Conservation (phyloP, 2,888 invertebrate species). For the Drosophila rubida region DNA sequence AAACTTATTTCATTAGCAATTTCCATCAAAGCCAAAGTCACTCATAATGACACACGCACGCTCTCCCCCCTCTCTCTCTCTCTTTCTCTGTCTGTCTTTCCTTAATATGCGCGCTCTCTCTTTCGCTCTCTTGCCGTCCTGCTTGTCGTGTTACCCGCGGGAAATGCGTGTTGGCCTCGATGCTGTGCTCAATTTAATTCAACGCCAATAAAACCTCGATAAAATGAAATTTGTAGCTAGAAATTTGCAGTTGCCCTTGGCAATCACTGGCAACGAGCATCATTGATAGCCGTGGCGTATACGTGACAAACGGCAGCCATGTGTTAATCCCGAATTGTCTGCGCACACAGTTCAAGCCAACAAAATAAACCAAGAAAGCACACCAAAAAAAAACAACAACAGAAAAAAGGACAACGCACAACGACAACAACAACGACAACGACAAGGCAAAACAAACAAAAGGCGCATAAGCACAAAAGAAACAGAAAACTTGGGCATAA, state of each 20-base stretch:
- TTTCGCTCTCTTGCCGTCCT: background rate
- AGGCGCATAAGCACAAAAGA: slow-evolving; percentile 26
- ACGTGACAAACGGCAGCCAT: slow-evolving; percentile 68
- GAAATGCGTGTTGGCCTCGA: slow-evolving; percentile 10
- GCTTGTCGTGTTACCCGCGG: background rate
- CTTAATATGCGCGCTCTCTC: background rate
- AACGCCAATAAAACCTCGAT: slow-evolving; percentile 75
- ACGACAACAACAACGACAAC: background rate
- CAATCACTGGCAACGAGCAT: slow-evolving; percentile 43
- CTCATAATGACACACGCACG: slow-evolving; percentile 28
- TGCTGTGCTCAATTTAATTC: slow-evolving; percentile 76
- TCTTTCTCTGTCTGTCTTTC: slow-evolving; percentile 4
- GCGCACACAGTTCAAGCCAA: slow-evolving; percentile 7
- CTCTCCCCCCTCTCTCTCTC: background rate
- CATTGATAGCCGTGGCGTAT: slow-evolving; percentile 57
- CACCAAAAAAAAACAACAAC: slow-evolving; percentile 2
- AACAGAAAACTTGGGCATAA: slow-evolving; percentile 62
- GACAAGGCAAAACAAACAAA: slow-evolving; percentile 33
- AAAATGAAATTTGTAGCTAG: slow-evolving; percentile 62
- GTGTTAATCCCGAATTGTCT: slow-evolving; percentile 63
- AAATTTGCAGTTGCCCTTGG: slow-evolving; percentile 47
- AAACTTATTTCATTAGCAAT: slow-evolving; percentile 80
- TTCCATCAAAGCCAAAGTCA: slow-evolving; percentile 62
- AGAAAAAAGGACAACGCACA: slow-evolving; percentile 28
- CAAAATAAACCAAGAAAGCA: slow-evolving; percentile 3